Evolutionary conservation across 1,140 invertebrate species (phyloP), one percentile per base, ranked within the genome.

Genomic region (Cryptotermes secundus): DNA sequence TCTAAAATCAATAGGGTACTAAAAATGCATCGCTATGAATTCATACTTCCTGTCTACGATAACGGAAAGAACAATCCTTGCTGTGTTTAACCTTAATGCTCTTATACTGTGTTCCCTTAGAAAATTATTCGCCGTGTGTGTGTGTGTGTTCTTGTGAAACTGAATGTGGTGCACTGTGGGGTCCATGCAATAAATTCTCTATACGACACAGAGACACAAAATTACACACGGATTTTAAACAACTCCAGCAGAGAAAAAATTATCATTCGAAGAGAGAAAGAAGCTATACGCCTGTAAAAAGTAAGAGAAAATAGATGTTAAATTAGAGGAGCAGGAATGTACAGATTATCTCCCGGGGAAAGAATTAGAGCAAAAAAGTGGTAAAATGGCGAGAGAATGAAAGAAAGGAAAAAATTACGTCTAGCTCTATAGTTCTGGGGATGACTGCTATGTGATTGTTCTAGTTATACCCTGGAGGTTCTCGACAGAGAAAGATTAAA

Each of bases 371-470:
- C 14, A 72, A 72, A 72, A 72, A 31, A 6, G 26, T n/a, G 59
- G 31, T 72, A 72, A 72, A n/a, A 72, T 72, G 26, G 59, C 16
- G n/a, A n/a, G 26, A 72, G 26, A 72, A 7, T 0, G 59, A 72
- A 72, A n/a, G 26, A 72, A 72, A 72, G n/a, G 6, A 72, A 72
- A 31, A 72, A 72, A 72, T 31, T 72, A 72, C 59, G n/a, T n/a
- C 26, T 14, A 72, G 26, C n/a, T 72, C 59, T 72, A 31, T 3
- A 1, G 59, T 31, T n/a, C 59, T 7, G 7, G 26, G 16, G 26
- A 72, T 72, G 59, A 72, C 59, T 72, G 59, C 59, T 31, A 4
- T 72, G 59, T 72, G 59, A 72, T 72, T 72, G 59, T 72, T 31
- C 59, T 72, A 72, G 59, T 72, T 72, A 72, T 4, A 72, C 59